Conservation (phyloP, 2,888 invertebrate species). For the Limnephilus auricula region DNA sequence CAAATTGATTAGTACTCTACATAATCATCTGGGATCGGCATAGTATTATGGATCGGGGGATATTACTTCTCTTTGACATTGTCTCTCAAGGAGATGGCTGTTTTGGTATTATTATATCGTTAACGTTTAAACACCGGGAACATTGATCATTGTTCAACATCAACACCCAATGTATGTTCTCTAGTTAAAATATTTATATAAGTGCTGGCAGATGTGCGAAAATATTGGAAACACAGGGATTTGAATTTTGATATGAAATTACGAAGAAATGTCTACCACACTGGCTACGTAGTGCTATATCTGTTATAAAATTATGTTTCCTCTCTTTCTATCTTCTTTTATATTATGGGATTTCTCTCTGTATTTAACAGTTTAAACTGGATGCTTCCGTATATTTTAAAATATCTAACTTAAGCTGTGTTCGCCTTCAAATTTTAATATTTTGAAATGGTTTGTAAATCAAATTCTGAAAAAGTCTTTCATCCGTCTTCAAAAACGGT, state of each 20-base stretch:
- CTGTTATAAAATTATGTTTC: too few species aligned
- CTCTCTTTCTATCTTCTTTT: too few species aligned
- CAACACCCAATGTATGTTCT: neutral
- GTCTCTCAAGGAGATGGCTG: neutral
- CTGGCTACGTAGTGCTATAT: too few species aligned
- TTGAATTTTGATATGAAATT: neutral
- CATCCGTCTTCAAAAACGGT: too few species aligned
- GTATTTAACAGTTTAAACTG: too few species aligned
- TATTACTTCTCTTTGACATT: neutral
- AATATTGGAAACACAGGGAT: neutral
- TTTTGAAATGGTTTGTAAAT: too few species aligned
- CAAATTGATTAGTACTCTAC: conserved; percentile 29
- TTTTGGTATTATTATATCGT: neutral
- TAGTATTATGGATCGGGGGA: neutral
- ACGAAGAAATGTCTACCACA: too few species aligned
- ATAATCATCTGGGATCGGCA: neutral
- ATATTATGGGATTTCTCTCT: too few species aligned
- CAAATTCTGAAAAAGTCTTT: too few species aligned
- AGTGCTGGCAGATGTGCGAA: neutral
- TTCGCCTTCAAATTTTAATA: too few species aligned
- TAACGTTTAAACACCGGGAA: neutral
- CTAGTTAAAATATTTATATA: neutral
- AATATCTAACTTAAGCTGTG: too few species aligned
- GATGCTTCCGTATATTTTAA: too few species aligned
- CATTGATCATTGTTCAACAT: neutral